Evolutionary conservation across 2,797 vertebrate species (phyloP).

Genomic region (Sphenopsis melanotis): DNA sequence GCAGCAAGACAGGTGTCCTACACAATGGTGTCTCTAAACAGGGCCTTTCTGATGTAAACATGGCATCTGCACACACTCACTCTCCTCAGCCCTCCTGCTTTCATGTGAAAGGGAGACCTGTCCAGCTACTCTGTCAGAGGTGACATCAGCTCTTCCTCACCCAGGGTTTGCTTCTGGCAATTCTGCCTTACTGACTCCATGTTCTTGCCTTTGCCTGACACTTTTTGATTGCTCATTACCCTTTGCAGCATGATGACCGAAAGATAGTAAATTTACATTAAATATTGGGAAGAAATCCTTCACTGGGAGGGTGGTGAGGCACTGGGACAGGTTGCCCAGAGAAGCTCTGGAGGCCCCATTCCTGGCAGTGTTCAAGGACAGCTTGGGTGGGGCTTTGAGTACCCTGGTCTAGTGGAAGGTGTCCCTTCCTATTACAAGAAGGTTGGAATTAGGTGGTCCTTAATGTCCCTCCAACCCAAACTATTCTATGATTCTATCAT

Average conservation of each 20-base stretch:
- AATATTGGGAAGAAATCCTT: not conserved
- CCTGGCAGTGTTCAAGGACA: not conserved
- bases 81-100: not conserved
- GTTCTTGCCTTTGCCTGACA: not conserved
- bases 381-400: not conserved
- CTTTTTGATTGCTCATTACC: not conserved
- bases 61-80: not conserved
- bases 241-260: not conserved
- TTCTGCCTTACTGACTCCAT: not conserved
- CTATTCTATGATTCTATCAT: not conserved
- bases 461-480: not conserved
- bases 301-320: not conserved
- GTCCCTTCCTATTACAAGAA: no score
- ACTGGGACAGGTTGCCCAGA: not conserved
- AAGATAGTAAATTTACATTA: not conserved
- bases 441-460: not conserved
- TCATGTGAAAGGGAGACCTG: rapidly evolving
- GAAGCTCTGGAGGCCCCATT: not conserved
- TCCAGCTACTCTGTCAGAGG: not conserved
- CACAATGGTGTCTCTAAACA: not conserved
- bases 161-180: not conserved
- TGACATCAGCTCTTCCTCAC: not conserved
- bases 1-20: not conserved
- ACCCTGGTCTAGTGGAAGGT: not conserved
- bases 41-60: not conserved